Conservation (phyloP, 2,797 vertebrate genomes). For the Syndactyla subalaris region DNA sequence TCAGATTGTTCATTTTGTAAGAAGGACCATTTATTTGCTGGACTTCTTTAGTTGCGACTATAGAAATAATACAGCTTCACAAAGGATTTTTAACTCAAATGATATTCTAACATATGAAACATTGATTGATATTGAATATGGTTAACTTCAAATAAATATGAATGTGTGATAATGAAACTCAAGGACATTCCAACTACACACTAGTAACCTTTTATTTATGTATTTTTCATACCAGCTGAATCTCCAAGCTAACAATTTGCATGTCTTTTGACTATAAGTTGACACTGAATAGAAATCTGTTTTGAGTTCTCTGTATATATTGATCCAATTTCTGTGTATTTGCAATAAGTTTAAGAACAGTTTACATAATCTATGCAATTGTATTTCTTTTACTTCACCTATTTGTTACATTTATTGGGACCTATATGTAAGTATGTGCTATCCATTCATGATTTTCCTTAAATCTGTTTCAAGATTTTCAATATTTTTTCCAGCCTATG, state of each 20-base stretch:
- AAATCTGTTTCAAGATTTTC: not conserved
- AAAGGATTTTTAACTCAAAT: not conserved
- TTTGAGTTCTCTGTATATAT: not conserved
- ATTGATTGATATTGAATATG: not conserved
- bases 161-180: not conserved
- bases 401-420: not conserved
- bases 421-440: not conserved
- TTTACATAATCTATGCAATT: not conserved
- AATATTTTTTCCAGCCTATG: not conserved
- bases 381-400: not conserved
- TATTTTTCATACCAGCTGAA: not conserved
- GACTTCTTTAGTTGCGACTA: not conserved
- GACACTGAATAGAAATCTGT: not conserved
- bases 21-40: not conserved
- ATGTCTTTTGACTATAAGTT: not conserved
- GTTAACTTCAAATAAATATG: not conserved
- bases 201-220: not conserved
- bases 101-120: not conserved
- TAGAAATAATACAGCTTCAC: not conserved
- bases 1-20: not conserved
- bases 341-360: not conserved
- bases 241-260: not conserved
- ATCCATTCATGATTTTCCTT: not conserved
- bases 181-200: not conserved
- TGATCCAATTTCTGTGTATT: not conserved